A percentile compares a stretch with the other conserved stretches of the same genome.
Evolutionary conservation across 2,113 vertebrate genomes (phyloP).

Genomic region (Saimiri boliviensis): DNA sequence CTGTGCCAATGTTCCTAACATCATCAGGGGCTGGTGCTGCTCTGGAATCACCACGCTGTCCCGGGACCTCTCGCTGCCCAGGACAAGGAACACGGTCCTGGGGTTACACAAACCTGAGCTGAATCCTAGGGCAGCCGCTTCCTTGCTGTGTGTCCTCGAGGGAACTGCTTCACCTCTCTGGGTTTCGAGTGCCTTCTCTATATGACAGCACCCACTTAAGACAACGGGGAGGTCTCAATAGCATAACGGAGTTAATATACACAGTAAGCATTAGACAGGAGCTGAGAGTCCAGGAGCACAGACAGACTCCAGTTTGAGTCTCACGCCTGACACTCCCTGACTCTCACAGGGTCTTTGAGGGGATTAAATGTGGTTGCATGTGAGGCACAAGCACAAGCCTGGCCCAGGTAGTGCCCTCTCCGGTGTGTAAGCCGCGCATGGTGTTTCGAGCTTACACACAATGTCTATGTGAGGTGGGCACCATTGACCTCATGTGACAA

Average conservation of each 20-base stretch:
- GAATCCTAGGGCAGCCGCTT: not conserved
- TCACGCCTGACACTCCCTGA: not conserved
- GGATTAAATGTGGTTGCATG: too few species aligned
- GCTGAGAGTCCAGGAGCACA: not conserved
- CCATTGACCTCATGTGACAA: not conserved
- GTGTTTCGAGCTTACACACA: rapidly evolving
- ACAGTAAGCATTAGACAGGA: not conserved
- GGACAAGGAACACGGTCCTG: not conserved
- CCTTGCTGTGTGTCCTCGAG: not conserved
- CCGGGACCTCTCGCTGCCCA: not conserved
- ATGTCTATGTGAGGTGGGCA: rapidly evolving
- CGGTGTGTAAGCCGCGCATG: rapidly evolving
- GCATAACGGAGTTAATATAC: too few species aligned
- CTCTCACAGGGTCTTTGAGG: not conserved
- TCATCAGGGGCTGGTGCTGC: not conserved
- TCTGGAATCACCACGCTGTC: not conserved
- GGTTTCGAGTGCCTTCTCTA: not conserved
- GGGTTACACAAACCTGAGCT: not conserved
- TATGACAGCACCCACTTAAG: not conserved
- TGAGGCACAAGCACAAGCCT: rapidly evolving
- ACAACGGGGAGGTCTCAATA: rapidly evolving
- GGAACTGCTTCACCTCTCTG: not conserved
- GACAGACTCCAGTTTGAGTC: not conserved
- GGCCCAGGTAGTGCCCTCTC: rapidly evolving
- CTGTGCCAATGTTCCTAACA: not conserved